phyloP scores from a whole-genome alignment of 2,888 invertebrate genomes.

The Rhabditoides inermis region DNA sequence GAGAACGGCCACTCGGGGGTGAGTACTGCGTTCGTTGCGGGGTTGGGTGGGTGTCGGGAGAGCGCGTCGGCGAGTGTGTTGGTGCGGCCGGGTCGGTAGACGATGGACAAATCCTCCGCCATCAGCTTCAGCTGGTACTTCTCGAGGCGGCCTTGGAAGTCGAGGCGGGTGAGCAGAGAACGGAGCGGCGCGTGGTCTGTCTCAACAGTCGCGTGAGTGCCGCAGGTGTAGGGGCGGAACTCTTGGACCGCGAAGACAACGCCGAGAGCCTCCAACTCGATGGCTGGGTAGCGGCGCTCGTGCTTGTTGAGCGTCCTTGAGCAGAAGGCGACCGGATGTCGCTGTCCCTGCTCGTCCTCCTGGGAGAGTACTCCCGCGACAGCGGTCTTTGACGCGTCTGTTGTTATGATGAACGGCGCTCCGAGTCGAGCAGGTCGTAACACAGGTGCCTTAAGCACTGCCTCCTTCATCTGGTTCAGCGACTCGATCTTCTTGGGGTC shows the following conservation, averaged over 20 bases:
- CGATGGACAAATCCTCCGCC: conserved; percentile 8
- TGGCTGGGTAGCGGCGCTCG: conserved; percentile 8
- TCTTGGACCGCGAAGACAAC: conserved; percentile 8
- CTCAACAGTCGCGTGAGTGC: conserved; percentile 4
- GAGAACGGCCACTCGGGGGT: too few species aligned
- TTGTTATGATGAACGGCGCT: conserved; percentile 12
- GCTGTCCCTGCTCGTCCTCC: conserved; percentile 1
- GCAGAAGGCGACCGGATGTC: conserved; percentile 8
- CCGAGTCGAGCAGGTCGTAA: too few species aligned
- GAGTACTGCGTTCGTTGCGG: too few species aligned
- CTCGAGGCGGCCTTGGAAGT: conserved; percentile 6
- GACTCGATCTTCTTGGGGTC: conserved; percentile 14
- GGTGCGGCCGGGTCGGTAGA: conserved; percentile 10
- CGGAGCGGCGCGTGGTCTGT: conserved; percentile 14
- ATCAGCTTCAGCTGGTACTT: conserved; percentile 6
- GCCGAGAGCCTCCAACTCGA: conserved; percentile 15
- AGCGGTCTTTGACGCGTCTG: conserved; percentile 11
- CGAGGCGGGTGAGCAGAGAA: conserved; percentile 4
- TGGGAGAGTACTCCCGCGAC: conserved; percentile 14
- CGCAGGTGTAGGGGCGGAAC: conserved; percentile 13
- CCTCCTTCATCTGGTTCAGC: too few species aligned
- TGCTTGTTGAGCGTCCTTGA: conserved; percentile 2
- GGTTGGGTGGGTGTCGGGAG: background rate
- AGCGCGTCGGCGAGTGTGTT: conserved; percentile 9
- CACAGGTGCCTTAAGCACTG: too few species aligned